Base-by-base conservation (phyloP, 2,113 vertebrate species). In the Zeus faber region DNA sequence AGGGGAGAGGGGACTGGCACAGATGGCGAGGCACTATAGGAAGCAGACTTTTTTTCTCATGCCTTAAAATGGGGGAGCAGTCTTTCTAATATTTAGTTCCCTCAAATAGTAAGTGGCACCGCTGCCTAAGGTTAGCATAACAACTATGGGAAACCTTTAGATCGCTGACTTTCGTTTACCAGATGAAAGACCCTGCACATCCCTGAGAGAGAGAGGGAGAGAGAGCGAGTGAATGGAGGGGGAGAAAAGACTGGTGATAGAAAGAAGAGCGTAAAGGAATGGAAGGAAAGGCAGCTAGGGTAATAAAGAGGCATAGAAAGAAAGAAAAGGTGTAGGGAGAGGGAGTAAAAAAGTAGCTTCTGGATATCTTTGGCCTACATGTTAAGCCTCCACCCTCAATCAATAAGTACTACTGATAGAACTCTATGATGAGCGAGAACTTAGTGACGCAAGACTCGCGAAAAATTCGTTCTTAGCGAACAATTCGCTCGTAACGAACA, bases 81-180 rank as follows among this genome's bases (percentile, higher is more conserved):
- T 93, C 91, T 95, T 95, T 93, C 92, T 94, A 95, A 98, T 96
- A 97, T 96, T 95, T 96, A 94, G 94, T 91, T 96, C 93, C 96
- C 96, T 98, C 94, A 98, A 95, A 97, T 97, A 95, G 95, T 96
- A 97, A 98, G 91, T 91, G 92, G 92, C 92, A 93, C 91, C 71
- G 80, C 92, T 93, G 91, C 92, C 92, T 91, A 93, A 95, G 93
- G 95, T 96, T 97, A 98, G 95, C 95, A 95, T 95, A 93, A 95
- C 93, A 96, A 95, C 96, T 90, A 93, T 95, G 93, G 91, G 93
- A 96, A 95, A 93, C 93, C 77, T 94, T 95, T 91, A 94, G 93
- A 95, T 96, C 93, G 92, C 86, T 91, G 89, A 92, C 93, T 91
- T 95, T 96, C 95, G 94, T 95, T 96, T 93, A 95, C 89, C 79